Evolutionary conservation across 1,140 invertebrate species (phyloP), one percentile per base, ranked within the genome.

Genomic region (Drosophila navojoa): DNA sequence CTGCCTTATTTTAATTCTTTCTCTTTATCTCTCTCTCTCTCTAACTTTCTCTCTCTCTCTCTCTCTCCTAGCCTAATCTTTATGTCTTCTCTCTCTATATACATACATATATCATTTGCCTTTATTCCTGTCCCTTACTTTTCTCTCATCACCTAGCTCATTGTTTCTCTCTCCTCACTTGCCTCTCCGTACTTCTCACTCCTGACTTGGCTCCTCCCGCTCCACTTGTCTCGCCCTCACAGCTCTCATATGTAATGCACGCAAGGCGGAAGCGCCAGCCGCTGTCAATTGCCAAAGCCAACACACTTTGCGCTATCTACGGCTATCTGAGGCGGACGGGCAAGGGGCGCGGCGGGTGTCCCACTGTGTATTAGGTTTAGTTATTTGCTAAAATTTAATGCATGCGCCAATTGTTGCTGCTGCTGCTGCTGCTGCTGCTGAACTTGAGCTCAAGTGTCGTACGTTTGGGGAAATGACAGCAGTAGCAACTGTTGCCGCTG

Each of bases 201-300:
- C 32, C 0, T 7, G 7, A 35, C 6, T 10, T 35, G 0, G 3
- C 32, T 35, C 7, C 32, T 35, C 9, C 7, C 32, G 11, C 35
- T 10, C 4, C 13, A 13, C 22, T 13, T 22, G 19, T 11, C 27
- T 11, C n/a, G 29, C 52, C 52, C 60, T 38, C 35, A 38, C 47
- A 32, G 32, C 32, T 19, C 4, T 9, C 44, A 11, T 44, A 25
- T 35, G 40, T 10, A 53, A 40, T 25, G 35, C 25, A 53, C 42
- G 40, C 19, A 72, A 72, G 73, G 72, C 78, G 79, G 79, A 82
- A 82, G 79, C 63, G 57, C 59, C 55, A 38, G 5, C 42, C 49
- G 62, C 47, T 70, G 82, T 49, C 78, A 81, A 78, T 78, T 86
- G 75, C 75, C 61, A 75, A 70, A 81, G 69, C 73, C 54, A 82